Evolutionary conservation across 2,888 invertebrate species (phyloP), one percentile per base, ranked within the genome.

Genomic region (Tanaodytes sp.): DNA sequence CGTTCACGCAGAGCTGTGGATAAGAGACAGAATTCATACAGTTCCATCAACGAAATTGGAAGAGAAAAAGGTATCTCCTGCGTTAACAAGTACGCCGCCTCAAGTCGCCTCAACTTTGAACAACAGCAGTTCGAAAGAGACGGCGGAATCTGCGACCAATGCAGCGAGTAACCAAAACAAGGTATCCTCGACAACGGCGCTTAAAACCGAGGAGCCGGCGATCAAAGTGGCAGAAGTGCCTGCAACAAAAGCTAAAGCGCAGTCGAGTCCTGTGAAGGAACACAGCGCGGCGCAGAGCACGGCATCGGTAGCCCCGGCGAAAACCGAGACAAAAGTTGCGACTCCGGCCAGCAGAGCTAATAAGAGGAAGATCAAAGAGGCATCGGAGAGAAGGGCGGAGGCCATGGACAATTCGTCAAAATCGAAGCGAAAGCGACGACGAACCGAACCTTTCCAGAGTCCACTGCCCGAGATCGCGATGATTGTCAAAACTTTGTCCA

Each of bases 381-480:
- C 84, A 68, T 81, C 84, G 40, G 84, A 84, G 61, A 74, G 80
- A 18, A 82, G 82, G 49, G 77, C 76, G 11, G 58, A 65, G 15
- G 31, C 57, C 5, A 43, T 73, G 3, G 85, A 83, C 14, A 85
- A 83, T 57, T 85, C 84, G 11, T 83, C 85, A 48, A 86, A 86
- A 79, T 86, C 87, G 12, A 89, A 89, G 79, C 84, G 90, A 74
- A 87, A 87, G 68, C 85, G 90, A 54, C 88, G 89, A 16, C 90
- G 90, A 86, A 92, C 92, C 14, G 93, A 93, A 80, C 89, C 92
- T 9, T 95, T 93, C 85, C 94, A 95, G 83, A 92, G 93, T 71
- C 94, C 94, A 0, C 86, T 93, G 30, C 92, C 93, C 0, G 93
- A 94, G 84, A 86, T 93, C 57, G 90, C 92, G 69, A 90, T 91